A percentile compares a stretch with the other conserved stretches of the same genome.
These are phyloP conservation scores for Tragelaphus buxtoni DNA, from an alignment of 2,113 vertebrate genomes.

Conservation along the genomic window DNA sequence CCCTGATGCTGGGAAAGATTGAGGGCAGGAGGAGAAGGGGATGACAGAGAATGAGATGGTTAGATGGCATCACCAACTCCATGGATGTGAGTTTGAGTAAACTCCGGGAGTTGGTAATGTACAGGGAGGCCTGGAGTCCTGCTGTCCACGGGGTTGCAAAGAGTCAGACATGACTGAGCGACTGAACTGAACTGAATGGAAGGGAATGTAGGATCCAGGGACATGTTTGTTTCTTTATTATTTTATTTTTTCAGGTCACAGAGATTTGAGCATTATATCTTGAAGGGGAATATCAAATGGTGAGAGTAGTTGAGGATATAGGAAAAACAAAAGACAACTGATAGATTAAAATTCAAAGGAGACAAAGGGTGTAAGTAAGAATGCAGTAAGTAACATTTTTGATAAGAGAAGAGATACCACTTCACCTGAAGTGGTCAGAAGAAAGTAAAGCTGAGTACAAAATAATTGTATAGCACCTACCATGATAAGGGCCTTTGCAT, in stretches of 20 bases:
- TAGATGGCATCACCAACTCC: background rate
- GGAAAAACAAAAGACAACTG: background rate
- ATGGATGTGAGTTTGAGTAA: background rate
- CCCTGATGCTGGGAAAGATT: background rate
- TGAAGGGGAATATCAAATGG: background rate
- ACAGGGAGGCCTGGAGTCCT: background rate
- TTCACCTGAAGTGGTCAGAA: background rate
- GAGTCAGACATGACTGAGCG: fast-evolving
- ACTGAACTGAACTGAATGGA: background rate
- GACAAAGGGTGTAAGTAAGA: background rate
- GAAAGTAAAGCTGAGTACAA: background rate
- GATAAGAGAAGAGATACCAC: background rate
- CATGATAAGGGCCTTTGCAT: background rate
- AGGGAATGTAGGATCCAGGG: background rate
- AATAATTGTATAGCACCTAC: background rate
- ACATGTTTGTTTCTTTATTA: background rate
- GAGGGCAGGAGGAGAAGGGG: background rate
- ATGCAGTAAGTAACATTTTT: background rate
- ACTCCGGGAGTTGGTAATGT: background rate
- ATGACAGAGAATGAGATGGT: background rate
- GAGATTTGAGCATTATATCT: background rate
- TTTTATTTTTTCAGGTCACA: background rate
- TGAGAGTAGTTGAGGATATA: background rate
- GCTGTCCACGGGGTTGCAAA: background rate
- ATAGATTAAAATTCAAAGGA: background rate